phyloP scores from a whole-genome alignment of 2,113 vertebrate species.

The Hystrix cristata region DNA sequence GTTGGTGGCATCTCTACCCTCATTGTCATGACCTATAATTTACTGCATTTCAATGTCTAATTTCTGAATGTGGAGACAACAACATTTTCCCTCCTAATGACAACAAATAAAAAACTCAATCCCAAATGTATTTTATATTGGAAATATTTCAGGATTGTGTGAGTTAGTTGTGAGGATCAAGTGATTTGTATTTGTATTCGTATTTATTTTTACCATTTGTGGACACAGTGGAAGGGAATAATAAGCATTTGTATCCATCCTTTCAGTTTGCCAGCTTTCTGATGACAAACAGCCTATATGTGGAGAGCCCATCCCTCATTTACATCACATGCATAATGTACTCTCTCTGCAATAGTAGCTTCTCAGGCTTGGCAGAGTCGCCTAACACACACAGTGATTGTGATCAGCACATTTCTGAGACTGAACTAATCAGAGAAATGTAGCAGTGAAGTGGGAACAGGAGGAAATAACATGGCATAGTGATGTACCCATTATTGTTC shows the following conservation, averaged over 20 bases:
- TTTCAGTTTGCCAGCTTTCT: neutral
- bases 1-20: neutral
- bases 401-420: conserved; percentile 81
- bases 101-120: neutral
- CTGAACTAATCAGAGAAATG: conserved; percentile 87
- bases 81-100: neutral
- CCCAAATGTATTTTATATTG: neutral
- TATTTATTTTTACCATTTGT: neutral
- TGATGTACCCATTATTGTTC: conserved; percentile 82
- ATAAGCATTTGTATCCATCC: neutral
- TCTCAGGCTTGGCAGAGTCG: conserved; percentile 81
- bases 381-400: conserved; percentile 84
- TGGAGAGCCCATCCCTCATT: conserved; percentile 76
- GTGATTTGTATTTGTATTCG: neutral
- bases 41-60: neutral
- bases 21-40: neutral
- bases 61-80: conserved; percentile 43
- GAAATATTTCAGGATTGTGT: conserved; percentile 42
- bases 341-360: conserved; percentile 81
- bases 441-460: conserved; percentile 84
- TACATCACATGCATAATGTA: conserved; percentile 79
- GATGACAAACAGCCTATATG: neutral
- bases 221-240: neutral
- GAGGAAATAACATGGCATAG: conserved; percentile 83
- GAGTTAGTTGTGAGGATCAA: conserved; percentile 18